Conservation (phyloP, 2,888 invertebrate species). For the Orthosia cruda region DNA sequence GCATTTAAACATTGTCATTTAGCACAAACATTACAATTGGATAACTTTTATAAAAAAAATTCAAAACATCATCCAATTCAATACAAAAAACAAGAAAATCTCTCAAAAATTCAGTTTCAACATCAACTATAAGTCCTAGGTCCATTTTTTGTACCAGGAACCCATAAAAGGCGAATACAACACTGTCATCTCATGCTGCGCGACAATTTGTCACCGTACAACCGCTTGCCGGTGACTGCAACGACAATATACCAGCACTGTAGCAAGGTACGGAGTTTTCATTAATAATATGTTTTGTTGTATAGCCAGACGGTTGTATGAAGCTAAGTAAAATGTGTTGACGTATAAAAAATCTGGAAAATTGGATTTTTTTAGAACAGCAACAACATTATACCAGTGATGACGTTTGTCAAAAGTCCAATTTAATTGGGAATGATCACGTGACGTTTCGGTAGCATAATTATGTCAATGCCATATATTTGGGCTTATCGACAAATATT, state of each 20-base stretch:
- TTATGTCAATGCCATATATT: too few species aligned
- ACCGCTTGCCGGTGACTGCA: slow-evolving; percentile 68
- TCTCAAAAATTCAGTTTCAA: not conserved
- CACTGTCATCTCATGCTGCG: slow-evolving; percentile 66
- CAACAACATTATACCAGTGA: too few species aligned
- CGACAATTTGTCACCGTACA: slow-evolving; percentile 69
- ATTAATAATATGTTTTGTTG: slow-evolving; percentile 54
- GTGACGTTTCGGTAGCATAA: too few species aligned
- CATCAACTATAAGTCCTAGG: not conserved
- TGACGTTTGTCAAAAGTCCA: too few species aligned
- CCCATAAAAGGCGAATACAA: slow-evolving; percentile 59
- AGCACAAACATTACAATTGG: too few species aligned
- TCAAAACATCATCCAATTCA: not conserved
- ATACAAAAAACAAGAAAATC: not conserved
- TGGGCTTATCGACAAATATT: too few species aligned
- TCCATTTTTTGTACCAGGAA: slow-evolving; percentile 42
- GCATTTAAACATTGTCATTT: too few species aligned
- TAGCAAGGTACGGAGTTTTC: slow-evolving; percentile 40
- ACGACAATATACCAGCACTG: slow-evolving; percentile 49
- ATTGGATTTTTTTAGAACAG: too few species aligned
- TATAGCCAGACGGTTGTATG: slow-evolving; percentile 2
- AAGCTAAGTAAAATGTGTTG: slow-evolving; percentile 28
- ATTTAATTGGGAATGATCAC: too few species aligned
- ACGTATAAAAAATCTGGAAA: not conserved
- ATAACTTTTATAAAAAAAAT: not conserved